Evolutionary conservation across 2,888 invertebrate species (phyloP).

Genomic region (Brachynemurus nebulosus): DNA sequence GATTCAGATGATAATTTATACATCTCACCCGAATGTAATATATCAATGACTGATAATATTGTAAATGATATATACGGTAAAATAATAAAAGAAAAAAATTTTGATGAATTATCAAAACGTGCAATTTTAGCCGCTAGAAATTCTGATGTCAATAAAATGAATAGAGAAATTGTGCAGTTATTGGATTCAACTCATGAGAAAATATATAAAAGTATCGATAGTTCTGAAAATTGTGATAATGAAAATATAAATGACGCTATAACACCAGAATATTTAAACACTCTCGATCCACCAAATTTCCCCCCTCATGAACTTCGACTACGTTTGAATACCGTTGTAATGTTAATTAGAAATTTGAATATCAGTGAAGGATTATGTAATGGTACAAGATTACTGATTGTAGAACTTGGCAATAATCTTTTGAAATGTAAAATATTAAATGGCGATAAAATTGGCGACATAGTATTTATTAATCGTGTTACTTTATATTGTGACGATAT

Average conservation of each 20-base stretch:
- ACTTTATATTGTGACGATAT: no score
- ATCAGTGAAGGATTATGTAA: conserved; percentile 14
- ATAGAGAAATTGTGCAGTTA: conserved; percentile 1
- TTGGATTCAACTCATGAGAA: no score
- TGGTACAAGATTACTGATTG: conserved; percentile 15
- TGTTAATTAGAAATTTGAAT: conserved; percentile 16
- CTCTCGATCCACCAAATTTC: background rate
- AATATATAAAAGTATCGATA: no score
- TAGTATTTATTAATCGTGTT: no score
- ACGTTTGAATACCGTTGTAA: conserved; percentile 11
- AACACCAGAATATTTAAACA: background rate
- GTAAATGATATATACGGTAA: conserved; percentile 3
- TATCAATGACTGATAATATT: conserved; percentile 2
- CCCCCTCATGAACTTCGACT: background rate
- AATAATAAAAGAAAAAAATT: background rate
- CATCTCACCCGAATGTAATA: background rate
- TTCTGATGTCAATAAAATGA: conserved; percentile 1
- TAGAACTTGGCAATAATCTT: conserved; percentile 17
- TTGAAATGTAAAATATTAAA: no score
- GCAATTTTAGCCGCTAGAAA: conserved; percentile 4
- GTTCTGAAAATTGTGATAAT: background rate
- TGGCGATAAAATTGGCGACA: no score
- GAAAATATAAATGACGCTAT: background rate
- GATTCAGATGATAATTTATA: background rate
- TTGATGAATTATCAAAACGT: background rate